Evolutionary conservation across 37 sponge, comb jelly and placozoan species (phyloP).

Genomic region (Crambe crambe): DNA sequence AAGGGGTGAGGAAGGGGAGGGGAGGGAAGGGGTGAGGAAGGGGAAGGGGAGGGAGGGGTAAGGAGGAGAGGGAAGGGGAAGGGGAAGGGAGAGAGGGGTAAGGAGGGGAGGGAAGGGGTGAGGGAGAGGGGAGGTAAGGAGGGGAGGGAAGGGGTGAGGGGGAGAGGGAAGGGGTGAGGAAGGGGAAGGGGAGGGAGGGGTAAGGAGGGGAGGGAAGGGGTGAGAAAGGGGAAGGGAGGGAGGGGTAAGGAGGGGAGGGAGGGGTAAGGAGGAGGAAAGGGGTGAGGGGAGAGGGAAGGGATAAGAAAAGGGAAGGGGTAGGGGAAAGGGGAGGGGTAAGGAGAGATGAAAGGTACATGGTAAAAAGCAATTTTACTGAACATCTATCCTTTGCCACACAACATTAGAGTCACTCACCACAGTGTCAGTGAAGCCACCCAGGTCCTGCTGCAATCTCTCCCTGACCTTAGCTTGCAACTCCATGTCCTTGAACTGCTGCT

Average conservation of each 20-base stretch:
- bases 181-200: too few relatives aligned
- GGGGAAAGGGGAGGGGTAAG: background rate
- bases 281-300: too few relatives aligned
- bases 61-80: too few relatives aligned
- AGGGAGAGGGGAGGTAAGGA: background rate
- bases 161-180: background rate
- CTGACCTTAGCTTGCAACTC: conserved; percentile 21
- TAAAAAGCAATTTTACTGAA: background rate
- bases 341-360: background rate
- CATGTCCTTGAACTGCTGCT: conserved; percentile 43
- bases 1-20: background rate
- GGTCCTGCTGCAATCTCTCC: conserved; percentile 39
- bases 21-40: background rate
- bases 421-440: conserved; percentile 60
- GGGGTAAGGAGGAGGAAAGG: too few relatives aligned
- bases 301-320: too few relatives aligned
- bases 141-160: background rate
- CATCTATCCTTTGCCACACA: background rate
- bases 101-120: conserved; percentile 3
- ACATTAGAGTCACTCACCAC: conserved; percentile 49
- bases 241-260: background rate
- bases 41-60: background rate
- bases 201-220: too few relatives aligned
- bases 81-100: background rate
- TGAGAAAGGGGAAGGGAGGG: too few relatives aligned